Evolutionary conservation across 2,888 invertebrate species (phyloP), one percentile per base, ranked within the genome.

Genomic region (Nomada flava): DNA sequence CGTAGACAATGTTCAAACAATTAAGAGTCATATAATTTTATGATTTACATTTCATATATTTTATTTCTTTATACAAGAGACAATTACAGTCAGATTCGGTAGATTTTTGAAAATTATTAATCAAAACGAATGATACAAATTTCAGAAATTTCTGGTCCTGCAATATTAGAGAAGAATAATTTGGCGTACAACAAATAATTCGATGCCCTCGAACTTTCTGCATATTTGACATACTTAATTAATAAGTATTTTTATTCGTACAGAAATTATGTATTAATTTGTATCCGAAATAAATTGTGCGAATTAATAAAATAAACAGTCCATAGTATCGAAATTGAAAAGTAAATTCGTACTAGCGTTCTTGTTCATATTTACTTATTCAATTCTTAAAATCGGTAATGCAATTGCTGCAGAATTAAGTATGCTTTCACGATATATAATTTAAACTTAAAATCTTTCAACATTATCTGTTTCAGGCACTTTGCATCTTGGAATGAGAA

Each of bases 391-490:
- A n/a, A 9, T n/a, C 47, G 13, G 20, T 52, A 53, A 53, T 4
- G 18, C 13, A 55, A 42, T 10, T 26, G 11, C 7, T 26, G 11
- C 13, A 64, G 4, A 29, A 18, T 18, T 36, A 55, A 42, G 23
- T 69, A 26, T 11, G 18, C 36, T 68, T 55, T 36, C 23, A 9
- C 36, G 18, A 67, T 53, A 44, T 15, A 50, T 47, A 13, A 60
- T 20, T 55, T 18, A n/a, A 69, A 52, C 29, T 79, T 78, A 79
- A 71, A n/a, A 72, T 60, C 2, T 55, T 63, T 60, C 72, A 42
- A 71, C 63, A 29, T 78, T 77, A 67, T 77, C 57, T 79, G 79
- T 79, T 79, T 72, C 79, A 79, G 79, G 59, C 79, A 65, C 63
- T 13, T 78, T 47, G 26, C 71, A 63, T 60, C 52, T 65, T 65